phyloP scores from a whole-genome alignment of 1,140 invertebrate species.

The Nautilus pompilius region DNA sequence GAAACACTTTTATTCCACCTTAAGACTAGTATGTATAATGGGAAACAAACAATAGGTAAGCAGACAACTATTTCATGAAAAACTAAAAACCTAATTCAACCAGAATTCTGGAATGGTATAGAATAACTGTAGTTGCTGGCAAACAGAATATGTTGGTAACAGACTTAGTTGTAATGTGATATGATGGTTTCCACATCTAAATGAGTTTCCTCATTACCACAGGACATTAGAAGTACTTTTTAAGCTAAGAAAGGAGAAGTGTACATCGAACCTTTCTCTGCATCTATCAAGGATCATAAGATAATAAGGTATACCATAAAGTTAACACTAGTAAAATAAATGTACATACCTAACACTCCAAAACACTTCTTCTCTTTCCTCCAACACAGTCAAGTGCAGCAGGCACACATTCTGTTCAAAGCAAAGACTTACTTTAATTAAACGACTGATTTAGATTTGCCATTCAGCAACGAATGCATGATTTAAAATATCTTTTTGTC shows the following conservation, averaged over 20 bases:
- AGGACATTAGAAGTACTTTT: not conserved
- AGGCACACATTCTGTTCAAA: not conserved
- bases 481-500: no score
- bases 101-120: no score
- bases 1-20: no score
- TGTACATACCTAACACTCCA: constrained; percentile 1
- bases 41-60: no score
- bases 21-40: no score
- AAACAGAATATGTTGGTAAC: no score
- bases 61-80: no score
- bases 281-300: not conserved
- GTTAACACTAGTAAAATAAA: not conserved
- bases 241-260: not conserved
- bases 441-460: no score
- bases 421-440: no score
- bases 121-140: no score
- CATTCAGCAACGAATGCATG: no score
- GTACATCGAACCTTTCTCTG: not conserved
- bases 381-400: not conserved
- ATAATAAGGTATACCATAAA: not conserved
- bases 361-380: constrained; percentile 3
- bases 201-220: not conserved
- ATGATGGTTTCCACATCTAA: not conserved
- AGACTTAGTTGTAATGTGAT: not conserved
- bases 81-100: no score